Evolutionary conservation across 1,140 invertebrate species (phyloP).

Genomic region (Diabrotica virgifera): DNA sequence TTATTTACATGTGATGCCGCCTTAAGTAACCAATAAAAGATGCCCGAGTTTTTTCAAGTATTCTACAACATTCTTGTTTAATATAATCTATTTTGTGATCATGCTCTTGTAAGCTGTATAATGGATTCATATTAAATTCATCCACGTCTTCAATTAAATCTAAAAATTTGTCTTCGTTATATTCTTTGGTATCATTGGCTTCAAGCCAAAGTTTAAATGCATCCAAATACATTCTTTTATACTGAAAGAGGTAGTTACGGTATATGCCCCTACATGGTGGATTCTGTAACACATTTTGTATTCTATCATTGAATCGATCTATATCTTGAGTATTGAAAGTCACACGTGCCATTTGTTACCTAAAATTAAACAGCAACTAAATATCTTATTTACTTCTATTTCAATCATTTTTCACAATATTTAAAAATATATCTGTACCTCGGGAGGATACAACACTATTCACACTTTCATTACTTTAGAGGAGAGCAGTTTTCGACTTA

Average conservation of each 20-base stretch:
- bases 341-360: slow-evolving; percentile 19
- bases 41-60: slow-evolving; percentile 24
- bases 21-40: slow-evolving; percentile 25
- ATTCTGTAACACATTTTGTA: slow-evolving; percentile 23
- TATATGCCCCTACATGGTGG: slow-evolving; percentile 20
- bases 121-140: slow-evolving; percentile 27
- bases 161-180: slow-evolving; percentile 20
- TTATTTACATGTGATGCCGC: slow-evolving; percentile 15
- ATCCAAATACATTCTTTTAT: slow-evolving; percentile 10
- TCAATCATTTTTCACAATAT: too few species aligned
- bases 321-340: slow-evolving; percentile 24
- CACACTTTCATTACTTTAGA: too few species aligned
- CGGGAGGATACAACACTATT: too few species aligned
- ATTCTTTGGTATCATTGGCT: slow-evolving; percentile 16
- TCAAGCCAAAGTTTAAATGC: slow-evolving; percentile 23
- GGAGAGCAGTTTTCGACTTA: too few species aligned
- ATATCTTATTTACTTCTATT: neutral
- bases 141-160: slow-evolving; percentile 30
- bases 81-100: slow-evolving; percentile 26
- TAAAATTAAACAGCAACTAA: neutral
- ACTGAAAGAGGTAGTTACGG: slow-evolving; percentile 13
- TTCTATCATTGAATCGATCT: slow-evolving; percentile 21
- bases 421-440: too few species aligned
- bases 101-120: slow-evolving; percentile 19
- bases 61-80: slow-evolving; percentile 28